These are phyloP conservation scores for Coregonus suidteri DNA, from an alignment of 2,797 vertebrate species.

Conservation along the genomic window DNA sequence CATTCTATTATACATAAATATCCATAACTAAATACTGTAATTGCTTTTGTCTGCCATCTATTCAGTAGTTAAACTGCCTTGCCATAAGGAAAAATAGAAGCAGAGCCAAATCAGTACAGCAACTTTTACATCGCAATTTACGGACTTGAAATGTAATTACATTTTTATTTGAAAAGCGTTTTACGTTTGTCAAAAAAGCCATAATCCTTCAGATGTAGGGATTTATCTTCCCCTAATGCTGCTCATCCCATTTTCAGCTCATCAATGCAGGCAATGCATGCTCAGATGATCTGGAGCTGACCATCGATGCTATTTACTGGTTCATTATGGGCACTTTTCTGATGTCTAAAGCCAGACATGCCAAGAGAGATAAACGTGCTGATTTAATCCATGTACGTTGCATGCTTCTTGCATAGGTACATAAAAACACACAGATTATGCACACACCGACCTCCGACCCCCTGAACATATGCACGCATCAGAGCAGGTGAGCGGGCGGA, in stretches of 20 bases:
- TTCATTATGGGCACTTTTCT: too few relatives aligned
- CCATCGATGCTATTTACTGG: conserved; percentile 66
- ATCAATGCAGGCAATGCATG: conserved; percentile 64
- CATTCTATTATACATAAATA: not conserved
- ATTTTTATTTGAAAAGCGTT: conserved; percentile 72
- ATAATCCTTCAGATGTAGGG: conserved; percentile 76
- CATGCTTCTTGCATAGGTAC: too few relatives aligned
- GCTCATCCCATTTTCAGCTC: conserved; percentile 76
- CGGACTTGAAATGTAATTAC: conserved; percentile 74
- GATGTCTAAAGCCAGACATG: too few relatives aligned
- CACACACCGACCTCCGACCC: too few relatives aligned
- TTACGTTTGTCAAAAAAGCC: conserved; percentile 71
- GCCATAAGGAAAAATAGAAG: not conserved
- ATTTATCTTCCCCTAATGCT: conserved; percentile 74
- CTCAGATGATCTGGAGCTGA: conserved; percentile 39
- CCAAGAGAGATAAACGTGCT: too few relatives aligned
- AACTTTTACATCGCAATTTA: conserved; percentile 29
- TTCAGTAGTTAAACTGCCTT: not conserved
- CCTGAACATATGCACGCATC: too few relatives aligned
- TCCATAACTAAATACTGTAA: not conserved
- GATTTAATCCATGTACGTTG: too few relatives aligned
- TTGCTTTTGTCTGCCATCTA: not conserved
- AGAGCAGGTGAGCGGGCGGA: too few relatives aligned
- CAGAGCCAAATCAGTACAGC: not conserved
- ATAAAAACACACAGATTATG: too few relatives aligned